Base-by-base conservation (phyloP, 2,113 vertebrate genomes). In the Semnornis frantzii region DNA sequence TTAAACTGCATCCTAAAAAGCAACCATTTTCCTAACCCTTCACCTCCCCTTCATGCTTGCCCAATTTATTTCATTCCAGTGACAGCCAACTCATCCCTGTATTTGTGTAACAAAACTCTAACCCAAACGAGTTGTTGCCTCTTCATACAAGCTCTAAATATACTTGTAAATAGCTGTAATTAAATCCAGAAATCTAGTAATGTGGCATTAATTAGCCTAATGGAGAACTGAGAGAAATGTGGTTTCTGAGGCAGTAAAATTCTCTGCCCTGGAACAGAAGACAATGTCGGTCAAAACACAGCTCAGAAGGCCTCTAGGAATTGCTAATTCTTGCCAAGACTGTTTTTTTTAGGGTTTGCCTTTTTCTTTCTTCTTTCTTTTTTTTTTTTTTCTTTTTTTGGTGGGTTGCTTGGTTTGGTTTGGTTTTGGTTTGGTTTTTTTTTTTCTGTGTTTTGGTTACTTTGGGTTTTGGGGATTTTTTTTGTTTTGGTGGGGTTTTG, bases 171-270 rank as follows among this genome's bases (percentile, higher is more conserved):
- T 46, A 62, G 62, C 33, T 84, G 92, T 84, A 84, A 94, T 95
- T 93, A 82, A 90, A 95, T 78, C 44, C 50, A 92, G 73, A 86
- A 87, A 75, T 59, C 89, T 52, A 84, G 55, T 62, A 88, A 78
- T 9, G 63, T 70, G 66, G 15, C 24, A 90, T 82, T 93, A 93
- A 93, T 92, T 94, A 92, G 27, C 20, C 15, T 65, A 86, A 79
- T 55, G 27, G 83, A 84, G 54, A 93, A 90, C 52, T 42, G 60
- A 86, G 58, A 86, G 58, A 90, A 94, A 87, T 62, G 73, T 86
- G 88, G 72, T 94, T 96, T 94, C 83, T 72, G 83, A 95, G 48
- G 70, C 70, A 76, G 50, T 79, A 73, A 90, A 94, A 66, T 71
- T 88, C 77, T 34, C 5, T 58, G 79, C n/a, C 4, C 42, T 85